Percentiles rank a stretch among this genome's conserved stretches.
Evolutionary conservation across 2,888 invertebrate species (phyloP).

Genomic region (Zhuqinia jingwanae): DNA sequence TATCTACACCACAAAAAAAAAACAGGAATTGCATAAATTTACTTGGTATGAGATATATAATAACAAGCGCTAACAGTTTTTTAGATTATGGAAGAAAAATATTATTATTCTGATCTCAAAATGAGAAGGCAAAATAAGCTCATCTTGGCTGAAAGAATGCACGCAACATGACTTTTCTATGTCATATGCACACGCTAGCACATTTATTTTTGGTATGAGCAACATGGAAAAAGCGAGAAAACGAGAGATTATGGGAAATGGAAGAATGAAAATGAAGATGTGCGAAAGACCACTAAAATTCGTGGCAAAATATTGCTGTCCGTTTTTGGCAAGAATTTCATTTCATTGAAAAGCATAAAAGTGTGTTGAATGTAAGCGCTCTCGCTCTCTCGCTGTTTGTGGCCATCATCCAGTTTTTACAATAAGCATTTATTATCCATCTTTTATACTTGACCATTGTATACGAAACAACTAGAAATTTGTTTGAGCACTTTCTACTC

Average conservation of each 20-base stretch:
- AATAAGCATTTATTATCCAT: neutral
- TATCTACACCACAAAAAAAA: slow-evolving; percentile 8
- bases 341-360: slow-evolving; percentile 10
- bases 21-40: slow-evolving; percentile 27
- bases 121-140: too few species aligned
- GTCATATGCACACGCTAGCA: too few species aligned
- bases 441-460: too few species aligned
- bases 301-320: slow-evolving; percentile 30
- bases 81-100: too few species aligned
- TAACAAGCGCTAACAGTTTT: slow-evolving; percentile 8
- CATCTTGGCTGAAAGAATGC: slow-evolving; percentile 4
- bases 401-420: slow-evolving; percentile 21
- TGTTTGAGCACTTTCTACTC: neutral
- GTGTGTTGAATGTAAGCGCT: neutral
- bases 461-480: neutral
- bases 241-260: slow-evolving; percentile 14
- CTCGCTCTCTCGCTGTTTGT: too few species aligned
- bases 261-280: slow-evolving; percentile 28
- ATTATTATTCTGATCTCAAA: too few species aligned
- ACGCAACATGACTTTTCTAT: slow-evolving; percentile 6
- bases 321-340: slow-evolving; percentile 15
- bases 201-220: too few species aligned
- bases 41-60: slow-evolving; percentile 19
- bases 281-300: slow-evolving; percentile 13
- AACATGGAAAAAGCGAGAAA: neutral